Base-by-base conservation (phyloP, 2,113 vertebrate species). In the Perca flavescens region DNA sequence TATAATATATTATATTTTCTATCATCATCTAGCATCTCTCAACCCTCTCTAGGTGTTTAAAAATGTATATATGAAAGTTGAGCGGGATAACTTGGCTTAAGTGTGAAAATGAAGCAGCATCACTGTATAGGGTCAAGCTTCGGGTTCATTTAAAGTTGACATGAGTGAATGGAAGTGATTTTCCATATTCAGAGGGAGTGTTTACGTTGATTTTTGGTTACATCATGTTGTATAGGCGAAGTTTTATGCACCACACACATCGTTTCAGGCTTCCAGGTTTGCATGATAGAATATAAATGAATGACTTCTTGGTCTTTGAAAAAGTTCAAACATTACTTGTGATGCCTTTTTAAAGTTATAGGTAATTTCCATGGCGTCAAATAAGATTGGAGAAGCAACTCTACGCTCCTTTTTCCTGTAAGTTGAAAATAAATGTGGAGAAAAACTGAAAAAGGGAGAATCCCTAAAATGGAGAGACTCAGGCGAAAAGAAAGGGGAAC, bases 131-230 rank as follows among this genome's bases (percentile, higher is more conserved):
- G 81, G 77, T 89, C 82, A 74, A 50, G 76, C 69, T 67, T 10
- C 21, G 36, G 83, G 70, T 74, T 86, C 70, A 70, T 68, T 34
- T 74, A 61, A 49, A 88, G 79, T 83, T 88, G 75, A 77, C 43
- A 43, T 47, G 79, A 70, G 74, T 87, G 80, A 88, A 87, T 77
- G 67, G 81, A 85, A 43, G 75, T n/a, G 62, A 82, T 80, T 77
- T 72, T 84, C 56, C 6, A 15, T 49, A 63, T 82, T 76, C 25
- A 52, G 79, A 83, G 19, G 70, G 49, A 19, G 79, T 79, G 61
- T 90, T 88, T 85, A 73, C 82, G 57, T 50, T 74, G 83, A 53
- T 31, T 65, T 77, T 69, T 3, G 22, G 73, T 67, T 53, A 61
- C 69, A 58, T 76, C 46, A 53, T 65, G 61, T 64, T 64, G 60